A percentile compares a stretch with the other conserved stretches of the same genome.
These are phyloP conservation scores for Fragum sueziense DNA, from an alignment of 2,888 invertebrate species.

Conservation along the genomic window DNA sequence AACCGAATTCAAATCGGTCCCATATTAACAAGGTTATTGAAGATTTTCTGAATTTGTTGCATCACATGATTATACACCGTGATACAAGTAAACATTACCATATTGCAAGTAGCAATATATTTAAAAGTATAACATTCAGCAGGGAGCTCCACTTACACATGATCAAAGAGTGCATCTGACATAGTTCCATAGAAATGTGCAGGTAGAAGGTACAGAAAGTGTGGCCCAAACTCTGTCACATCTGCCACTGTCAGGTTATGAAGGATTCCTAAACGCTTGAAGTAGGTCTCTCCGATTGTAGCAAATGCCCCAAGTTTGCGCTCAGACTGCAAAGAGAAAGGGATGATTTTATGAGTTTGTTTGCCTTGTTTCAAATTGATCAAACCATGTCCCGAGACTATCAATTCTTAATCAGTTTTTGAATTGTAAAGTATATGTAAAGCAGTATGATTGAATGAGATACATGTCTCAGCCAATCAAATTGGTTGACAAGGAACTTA, in stretches of 20 bases:
- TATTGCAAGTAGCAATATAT: background rate
- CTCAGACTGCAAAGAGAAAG: background rate
- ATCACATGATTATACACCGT: no score
- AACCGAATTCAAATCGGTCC: no score
- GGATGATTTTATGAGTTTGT: background rate
- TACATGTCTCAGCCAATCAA: no score
- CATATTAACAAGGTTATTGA: no score
- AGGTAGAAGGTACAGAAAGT: background rate
- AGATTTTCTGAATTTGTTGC: no score
- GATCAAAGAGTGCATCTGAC: background rate
- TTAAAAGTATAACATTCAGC: background rate
- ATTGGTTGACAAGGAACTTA: no score
- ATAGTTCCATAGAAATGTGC: background rate
- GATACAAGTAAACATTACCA: background rate
- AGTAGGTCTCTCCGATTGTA: background rate
- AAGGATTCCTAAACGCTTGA: background rate
- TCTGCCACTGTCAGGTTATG: background rate
- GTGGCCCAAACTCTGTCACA: background rate
- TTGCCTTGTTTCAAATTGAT: background rate
- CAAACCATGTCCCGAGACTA: background rate
- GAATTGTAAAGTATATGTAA: no score
- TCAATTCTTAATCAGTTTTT: background rate
- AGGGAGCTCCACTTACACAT: constrained; percentile 3
- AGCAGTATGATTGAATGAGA: no score
- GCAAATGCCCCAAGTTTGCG: background rate